phyloP scores from a whole-genome alignment of 2,797 vertebrate genomes.

The Danio aesculapii region DNA sequence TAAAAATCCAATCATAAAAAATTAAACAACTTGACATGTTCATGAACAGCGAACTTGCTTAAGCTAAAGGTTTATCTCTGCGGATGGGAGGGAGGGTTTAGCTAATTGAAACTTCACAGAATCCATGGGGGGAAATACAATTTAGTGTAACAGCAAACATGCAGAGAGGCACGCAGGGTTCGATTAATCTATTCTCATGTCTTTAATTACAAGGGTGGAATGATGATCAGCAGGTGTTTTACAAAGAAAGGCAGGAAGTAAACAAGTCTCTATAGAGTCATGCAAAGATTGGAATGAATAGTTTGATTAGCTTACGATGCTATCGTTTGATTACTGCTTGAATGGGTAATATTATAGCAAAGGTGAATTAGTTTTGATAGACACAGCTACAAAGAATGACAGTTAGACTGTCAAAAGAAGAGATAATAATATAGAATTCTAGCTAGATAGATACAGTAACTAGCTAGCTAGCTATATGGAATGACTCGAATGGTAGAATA shows the following conservation, averaged over 20 bases:
- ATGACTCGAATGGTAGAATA: neutral
- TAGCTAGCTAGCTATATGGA: neutral
- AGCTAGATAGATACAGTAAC: neutral
- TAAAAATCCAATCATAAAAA: neutral
- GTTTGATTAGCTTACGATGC: neutral
- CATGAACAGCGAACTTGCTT: neutral
- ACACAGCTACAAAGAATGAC: neutral
- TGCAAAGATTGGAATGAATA: conserved; percentile 6
- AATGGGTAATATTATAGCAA: neutral
- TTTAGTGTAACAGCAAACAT: conserved; percentile 39
- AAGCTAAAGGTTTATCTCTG: conserved; percentile 3
- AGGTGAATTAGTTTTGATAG: neutral
- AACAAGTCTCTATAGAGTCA: conserved; percentile 8
- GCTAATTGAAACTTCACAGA: conserved; percentile 31
- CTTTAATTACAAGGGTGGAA: conserved; percentile 46
- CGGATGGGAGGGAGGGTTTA: neutral
- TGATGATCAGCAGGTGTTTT: conserved; percentile 33
- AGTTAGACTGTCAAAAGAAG: neutral
- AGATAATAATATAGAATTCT: neutral
- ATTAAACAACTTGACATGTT: conserved; percentile 29
- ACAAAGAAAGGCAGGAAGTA: conserved; percentile 14
- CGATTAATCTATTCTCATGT: conserved; percentile 39
- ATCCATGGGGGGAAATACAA: neutral
- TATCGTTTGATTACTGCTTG: neutral
- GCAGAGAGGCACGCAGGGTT: conserved; percentile 27